Base-by-base conservation (phyloP, 2,113 vertebrate genomes). In the Etia nguti region DNA sequence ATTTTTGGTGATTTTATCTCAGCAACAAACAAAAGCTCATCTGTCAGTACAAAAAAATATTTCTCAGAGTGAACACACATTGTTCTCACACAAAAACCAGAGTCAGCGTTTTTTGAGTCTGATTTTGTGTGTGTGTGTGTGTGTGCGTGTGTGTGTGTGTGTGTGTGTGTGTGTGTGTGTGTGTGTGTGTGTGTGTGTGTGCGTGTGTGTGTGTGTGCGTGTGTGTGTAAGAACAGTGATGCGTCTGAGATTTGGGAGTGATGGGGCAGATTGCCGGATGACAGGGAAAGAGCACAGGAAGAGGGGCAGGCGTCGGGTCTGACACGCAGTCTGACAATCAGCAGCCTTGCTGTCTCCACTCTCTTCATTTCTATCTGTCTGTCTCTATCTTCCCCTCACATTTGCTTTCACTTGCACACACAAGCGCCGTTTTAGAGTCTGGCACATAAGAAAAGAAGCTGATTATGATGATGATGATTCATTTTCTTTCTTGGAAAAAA, bases 271-370 rank as follows among this genome's bases (percentile, higher is more conserved):
- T 93, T 91, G 82, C 86, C 85, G 55, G 85, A 84, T 41, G 92
- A 89, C 16, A 62, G 62, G 8, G 70, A 54, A 18, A 75, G 34
- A 43, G 88, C 2, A 70, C 38, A n/a, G 36, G 55, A 65, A 81
- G 79, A 88, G 82, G 57, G 29, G 87, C 81, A 92, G 92, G 93
- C 90, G 84, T 95, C 93, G 50, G 68, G 31, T 88, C 92, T 91
- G 94, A 96, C 94, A 95, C 86, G 89, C 92, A 92, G 85, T 92
- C 94, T 95, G 94, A 96, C 90, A 94, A 96, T 96, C 95, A 84
- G 92, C 90, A 93, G 90, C 86, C 91, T 82, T 18, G 56, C 93
- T 88, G 92, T 94, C 96, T 94, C 92, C 92, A 41, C 82, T 86
- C 84, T 84, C 80, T 77, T 86, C 86, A 20, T 81, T 90, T 91